A percentile compares a stretch with the other conserved stretches of the same genome.
These are phyloP conservation scores for Rhinichthys osculus DNA, from an alignment of 2,797 vertebrate genomes.

Conservation along the genomic window DNA sequence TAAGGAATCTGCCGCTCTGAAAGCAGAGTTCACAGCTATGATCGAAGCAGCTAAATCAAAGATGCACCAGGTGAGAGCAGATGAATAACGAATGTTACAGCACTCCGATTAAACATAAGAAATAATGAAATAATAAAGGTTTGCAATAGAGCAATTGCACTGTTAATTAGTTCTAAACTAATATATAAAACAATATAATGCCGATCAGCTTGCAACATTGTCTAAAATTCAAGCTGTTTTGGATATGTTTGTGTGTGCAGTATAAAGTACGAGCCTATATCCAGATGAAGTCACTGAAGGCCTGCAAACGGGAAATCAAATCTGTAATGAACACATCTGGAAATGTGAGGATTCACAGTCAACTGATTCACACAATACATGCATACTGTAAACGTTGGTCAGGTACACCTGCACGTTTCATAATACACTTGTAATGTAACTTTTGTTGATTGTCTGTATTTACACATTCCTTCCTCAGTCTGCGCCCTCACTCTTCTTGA, in stretches of 20 bases:
- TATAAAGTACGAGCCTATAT: slow-evolving; percentile 98
- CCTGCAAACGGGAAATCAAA: slow-evolving; percentile 98
- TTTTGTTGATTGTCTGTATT: background rate
- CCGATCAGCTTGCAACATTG: background rate
- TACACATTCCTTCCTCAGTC: slow-evolving; percentile 79
- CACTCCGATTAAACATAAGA: background rate
- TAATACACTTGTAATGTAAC: background rate
- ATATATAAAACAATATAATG: background rate
- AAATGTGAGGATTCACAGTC: slow-evolving; percentile 85
- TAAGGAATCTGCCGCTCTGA: slow-evolving; percentile 88
- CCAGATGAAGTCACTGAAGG: slow-evolving; percentile 99
- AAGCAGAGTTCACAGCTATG: slow-evolving; percentile 86
- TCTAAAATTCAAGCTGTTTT: background rate
- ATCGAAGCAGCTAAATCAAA: slow-evolving; percentile 94
- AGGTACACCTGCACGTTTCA: background rate
- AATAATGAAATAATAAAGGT: background rate
- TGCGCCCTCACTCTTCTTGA: slow-evolving; percentile 94
- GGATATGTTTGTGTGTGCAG: slow-evolving; percentile 70
- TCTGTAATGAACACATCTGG: slow-evolving; percentile 99
- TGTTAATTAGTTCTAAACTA: background rate
- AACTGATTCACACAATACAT: background rate
- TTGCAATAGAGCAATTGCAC: background rate
- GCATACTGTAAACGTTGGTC: background rate
- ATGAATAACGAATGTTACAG: background rate
- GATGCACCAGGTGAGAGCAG: slow-evolving; percentile 89